Evolutionary conservation across 1,140 invertebrate species (phyloP).

Genomic region (Musca vetustissima): DNA sequence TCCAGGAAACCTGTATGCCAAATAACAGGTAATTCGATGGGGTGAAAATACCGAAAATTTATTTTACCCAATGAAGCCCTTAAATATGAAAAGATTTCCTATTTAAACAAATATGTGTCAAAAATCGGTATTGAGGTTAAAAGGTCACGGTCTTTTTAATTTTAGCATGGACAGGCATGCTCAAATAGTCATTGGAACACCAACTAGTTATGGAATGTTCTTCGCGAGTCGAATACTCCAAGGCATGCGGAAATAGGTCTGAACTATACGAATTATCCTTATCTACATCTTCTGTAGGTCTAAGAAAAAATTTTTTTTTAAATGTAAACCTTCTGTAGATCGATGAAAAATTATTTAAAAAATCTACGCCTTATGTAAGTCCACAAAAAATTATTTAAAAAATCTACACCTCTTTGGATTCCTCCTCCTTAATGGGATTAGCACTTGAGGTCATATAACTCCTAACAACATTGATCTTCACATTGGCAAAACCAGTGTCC

Average conservation of each 20-base stretch:
- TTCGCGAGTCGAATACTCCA: constrained; percentile 74
- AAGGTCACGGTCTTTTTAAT: constrained; percentile 81
- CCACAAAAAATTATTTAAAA: too few species aligned
- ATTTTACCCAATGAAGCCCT: too few species aligned
- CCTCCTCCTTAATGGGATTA: constrained; percentile 27
- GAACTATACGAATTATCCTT: constrained; percentile 91
- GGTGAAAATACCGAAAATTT: too few species aligned
- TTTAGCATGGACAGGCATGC: constrained; percentile 88
- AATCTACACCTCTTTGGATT: too few species aligned
- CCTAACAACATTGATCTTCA: constrained; percentile 28
- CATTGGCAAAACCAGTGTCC: not conserved
- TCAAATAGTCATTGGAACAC: constrained; percentile 98
- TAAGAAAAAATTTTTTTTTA: constrained; percentile 73
- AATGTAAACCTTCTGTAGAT: not conserved
- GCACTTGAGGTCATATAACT: constrained; percentile 36
- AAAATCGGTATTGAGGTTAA: too few species aligned
- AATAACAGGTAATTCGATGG: too few species aligned
- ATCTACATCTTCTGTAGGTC: constrained; percentile 92
- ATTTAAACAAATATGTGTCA: too few species aligned
- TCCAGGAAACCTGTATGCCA: too few species aligned
- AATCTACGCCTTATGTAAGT: too few species aligned
- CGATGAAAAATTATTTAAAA: too few species aligned
- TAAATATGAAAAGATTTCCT: too few species aligned
- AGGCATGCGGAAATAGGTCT: constrained; percentile 79
- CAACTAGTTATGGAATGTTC: constrained; percentile 90